These are phyloP conservation scores for Galleria mellonella DNA, from an alignment of 1,140 invertebrate species.

Conservation along the genomic window DNA sequence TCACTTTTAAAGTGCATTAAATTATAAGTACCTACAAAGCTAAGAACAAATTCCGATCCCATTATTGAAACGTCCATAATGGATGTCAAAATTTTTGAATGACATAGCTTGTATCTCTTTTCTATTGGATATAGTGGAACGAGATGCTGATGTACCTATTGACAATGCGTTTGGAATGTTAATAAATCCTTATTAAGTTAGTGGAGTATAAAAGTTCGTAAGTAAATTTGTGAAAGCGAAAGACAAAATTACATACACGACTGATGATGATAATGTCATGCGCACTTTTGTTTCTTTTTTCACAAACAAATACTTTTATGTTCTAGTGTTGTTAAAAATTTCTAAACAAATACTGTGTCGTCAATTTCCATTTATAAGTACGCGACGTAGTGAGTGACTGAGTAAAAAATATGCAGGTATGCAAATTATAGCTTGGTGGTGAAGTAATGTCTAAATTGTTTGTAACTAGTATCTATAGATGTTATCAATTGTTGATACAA, in stretches of 20 bases:
- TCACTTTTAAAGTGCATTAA: conserved; percentile 22
- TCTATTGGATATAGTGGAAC: neutral
- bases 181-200: neutral
- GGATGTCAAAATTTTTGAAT: conserved; percentile 14
- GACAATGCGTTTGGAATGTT: conserved; percentile 4
- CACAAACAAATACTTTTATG: neutral
- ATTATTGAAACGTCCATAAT: conserved; percentile 14
- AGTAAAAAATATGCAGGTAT: too few relatives aligned
- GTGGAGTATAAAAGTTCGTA: neutral
- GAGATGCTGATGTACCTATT: neutral
- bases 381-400: too few relatives aligned
- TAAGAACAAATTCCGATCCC: conserved; percentile 13
- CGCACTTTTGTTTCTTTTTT: too few relatives aligned
- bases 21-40: conserved; percentile 3
- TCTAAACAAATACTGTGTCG: too few relatives aligned
- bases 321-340: conserved; percentile 16
- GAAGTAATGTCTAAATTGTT: too few relatives aligned
- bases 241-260: neutral
- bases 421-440: too few relatives aligned
- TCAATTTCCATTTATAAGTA: too few relatives aligned
- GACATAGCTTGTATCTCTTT: conserved; percentile 1
- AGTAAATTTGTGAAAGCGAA: neutral
- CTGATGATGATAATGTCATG: too few relatives aligned
- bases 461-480: too few relatives aligned
- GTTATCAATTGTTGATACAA: too few relatives aligned